phyloP scores from a whole-genome alignment of 1,140 invertebrate genomes.

The Cotesia vestalis region DNA sequence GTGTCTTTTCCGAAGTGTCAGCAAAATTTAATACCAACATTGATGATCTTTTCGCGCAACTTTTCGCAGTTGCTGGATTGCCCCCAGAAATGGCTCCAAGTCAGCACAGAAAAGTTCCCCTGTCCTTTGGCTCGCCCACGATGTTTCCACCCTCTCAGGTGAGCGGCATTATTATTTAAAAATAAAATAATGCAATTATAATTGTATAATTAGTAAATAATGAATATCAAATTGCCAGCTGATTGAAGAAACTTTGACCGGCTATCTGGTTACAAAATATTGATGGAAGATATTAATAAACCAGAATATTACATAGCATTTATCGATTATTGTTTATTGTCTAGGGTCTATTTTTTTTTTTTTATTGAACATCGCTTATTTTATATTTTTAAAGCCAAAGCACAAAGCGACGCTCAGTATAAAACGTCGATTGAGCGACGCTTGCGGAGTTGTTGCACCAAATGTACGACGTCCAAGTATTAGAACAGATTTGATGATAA shows the following conservation, averaged over 20 bases:
- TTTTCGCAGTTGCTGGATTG: constrained; percentile 81
- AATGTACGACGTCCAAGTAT: constrained; percentile 85
- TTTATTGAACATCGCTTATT: constrained; percentile 35
- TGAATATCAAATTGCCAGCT: too few species aligned
- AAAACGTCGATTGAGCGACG: constrained; percentile 80
- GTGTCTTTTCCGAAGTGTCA: constrained; percentile 83
- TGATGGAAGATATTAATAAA: neutral
- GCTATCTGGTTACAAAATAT: neutral
- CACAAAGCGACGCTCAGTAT: constrained; percentile 82
- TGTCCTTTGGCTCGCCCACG: constrained; percentile 74
- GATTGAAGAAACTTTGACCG: neutral
- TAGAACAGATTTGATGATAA: constrained; percentile 84
- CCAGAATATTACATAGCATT: neutral
- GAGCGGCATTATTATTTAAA: neutral
- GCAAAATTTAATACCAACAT: constrained; percentile 81
- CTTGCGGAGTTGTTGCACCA: constrained; percentile 84
- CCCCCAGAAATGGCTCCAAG: constrained; percentile 90
- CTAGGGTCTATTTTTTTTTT: too few species aligned
- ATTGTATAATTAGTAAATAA: too few species aligned
- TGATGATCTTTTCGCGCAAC: constrained; percentile 82
- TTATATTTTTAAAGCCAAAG: constrained; percentile 67
- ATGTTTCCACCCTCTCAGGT: constrained; percentile 73
- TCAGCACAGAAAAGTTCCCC: constrained; percentile 77
- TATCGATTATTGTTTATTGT: constrained; percentile 10
- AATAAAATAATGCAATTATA: too few species aligned